Base-by-base conservation (phyloP, 1,140 invertebrate species). In the Aethina tumida region DNA sequence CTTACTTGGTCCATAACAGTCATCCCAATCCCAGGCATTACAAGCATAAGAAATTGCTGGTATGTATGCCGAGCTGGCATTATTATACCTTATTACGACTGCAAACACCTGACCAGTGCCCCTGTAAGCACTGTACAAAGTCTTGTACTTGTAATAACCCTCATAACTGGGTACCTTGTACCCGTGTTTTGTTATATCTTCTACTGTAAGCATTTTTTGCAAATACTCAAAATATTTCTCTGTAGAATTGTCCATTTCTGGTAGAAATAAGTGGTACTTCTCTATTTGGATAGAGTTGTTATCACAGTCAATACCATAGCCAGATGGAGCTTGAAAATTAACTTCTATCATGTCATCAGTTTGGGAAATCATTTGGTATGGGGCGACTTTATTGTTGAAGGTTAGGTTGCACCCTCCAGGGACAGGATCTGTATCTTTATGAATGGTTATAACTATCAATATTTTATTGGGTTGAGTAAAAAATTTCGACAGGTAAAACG, bases 361-460 rank as follows among this genome's bases (percentile, higher is more conserved):
- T 20, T 69, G 63, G 2, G 39, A 44, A 1, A 77, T 47, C 19
- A 61, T 61, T 45, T 82, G 64, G 51, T 71, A 85, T 5, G 84
- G 80, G 12, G 79, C 71, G 39, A 69, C 70, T 50, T 71, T 60
- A n/a, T 75, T 59, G 25, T 70, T 56, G 46, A 75, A 76, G 50
- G 80, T 75, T 67, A 82, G 70, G 45, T 81, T 84, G 52, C 83
- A 86, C 18, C 79, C 83, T 39, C 84, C 84, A 25, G 83, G 82
- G 48, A 84, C 64, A 3, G 84, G 83, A 53, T 74, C 82, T 84
- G 59, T 37, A 49, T 12, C 24, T 21, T n/a, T n/a, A 29, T 38
- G 26, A 15, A 34, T 20, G 22, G 5, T 3, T 34, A 12, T 7
- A 14, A 20, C 13, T 8, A 6, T 15, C 3, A 30, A 24, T 7